Conservation (phyloP, 2,888 invertebrate genomes). For the Rhimphoctona megacephalus region DNA sequence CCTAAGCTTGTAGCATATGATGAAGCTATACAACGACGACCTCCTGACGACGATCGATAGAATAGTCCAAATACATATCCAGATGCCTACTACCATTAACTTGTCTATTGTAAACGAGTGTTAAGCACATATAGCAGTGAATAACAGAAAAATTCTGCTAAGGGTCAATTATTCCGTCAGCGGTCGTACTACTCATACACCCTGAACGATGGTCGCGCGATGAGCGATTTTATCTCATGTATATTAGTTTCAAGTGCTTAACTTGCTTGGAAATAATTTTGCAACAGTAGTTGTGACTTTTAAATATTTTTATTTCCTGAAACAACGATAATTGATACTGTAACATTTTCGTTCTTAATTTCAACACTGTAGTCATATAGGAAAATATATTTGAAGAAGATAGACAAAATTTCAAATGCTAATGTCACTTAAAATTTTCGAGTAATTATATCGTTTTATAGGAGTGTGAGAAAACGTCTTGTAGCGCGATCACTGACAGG, state of each 20-base stretch:
- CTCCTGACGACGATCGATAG: slow-evolving; percentile 13
- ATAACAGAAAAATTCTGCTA: slow-evolving; percentile 19
- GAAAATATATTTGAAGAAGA: too few species aligned
- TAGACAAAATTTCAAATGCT: too few species aligned
- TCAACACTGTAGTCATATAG: too few species aligned
- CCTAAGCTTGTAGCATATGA: not conserved
- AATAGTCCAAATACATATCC: slow-evolving; percentile 2
- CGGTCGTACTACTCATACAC: not conserved
- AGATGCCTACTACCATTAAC: not conserved
- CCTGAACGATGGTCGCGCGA: not conserved
- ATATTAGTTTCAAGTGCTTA: not conserved
- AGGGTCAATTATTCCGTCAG: slow-evolving; percentile 37
- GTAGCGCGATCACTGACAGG: too few species aligned
- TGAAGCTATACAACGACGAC: not conserved
- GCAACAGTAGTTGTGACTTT: not conserved
- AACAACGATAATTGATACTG: too few species aligned
- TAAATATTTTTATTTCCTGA: not conserved
- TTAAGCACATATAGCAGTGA: not conserved
- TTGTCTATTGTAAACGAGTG: not conserved
- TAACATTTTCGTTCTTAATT: too few species aligned
- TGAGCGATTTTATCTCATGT: not conserved
- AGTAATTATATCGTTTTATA: too few species aligned
- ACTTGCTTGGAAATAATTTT: not conserved
- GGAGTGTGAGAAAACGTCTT: too few species aligned
- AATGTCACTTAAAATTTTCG: too few species aligned